Evolutionary conservation across 2,113 vertebrate genomes (phyloP), one percentile per base, ranked within the genome.

Genomic region (Eira barbara): DNA sequence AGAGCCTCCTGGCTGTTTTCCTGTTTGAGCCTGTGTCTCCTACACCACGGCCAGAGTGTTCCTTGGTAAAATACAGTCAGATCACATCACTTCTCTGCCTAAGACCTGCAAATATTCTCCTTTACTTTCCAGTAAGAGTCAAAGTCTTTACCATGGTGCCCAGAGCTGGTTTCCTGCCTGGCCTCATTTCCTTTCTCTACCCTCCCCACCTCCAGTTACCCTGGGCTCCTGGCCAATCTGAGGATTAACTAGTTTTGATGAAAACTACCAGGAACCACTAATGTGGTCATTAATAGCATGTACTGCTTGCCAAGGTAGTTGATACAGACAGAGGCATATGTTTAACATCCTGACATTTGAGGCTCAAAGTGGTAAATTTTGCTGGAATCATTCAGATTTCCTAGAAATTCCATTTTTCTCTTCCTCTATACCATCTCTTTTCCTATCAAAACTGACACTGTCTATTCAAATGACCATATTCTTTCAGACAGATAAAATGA

Each of bases 381-480:
- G 47, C 39, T 52, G 31, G 25, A 87, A 91, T 63, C 25, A 34
- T 3, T 18, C 21, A 79, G 11, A n/a, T 27, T 71, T 74, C 39
- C 59, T 76, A 92, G 57, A 61, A 79, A 14, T 42, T 79, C 63
- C 34, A 57, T 0, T 93, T 94, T 59, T 21, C 83, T 94, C 95
- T 69, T 69, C 89, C 80, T 94, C 82, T 92, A 92, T 93, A 95
- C 85, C 49, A 92, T 80, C 1, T 65, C 57, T 98, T 93, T 63
- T 74, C 55, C 95, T 83, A 92, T 97, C 92, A 94, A 88, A 74
- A 94, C 67, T 76, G 96, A 98, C 94, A 95, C 92, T 94, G 97
- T 97, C 97, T 96, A 89, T 98, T 97, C 96, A 97, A 96, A 93
- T 94, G 59, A 89, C 89, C 67, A 91, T 29, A 84, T 96, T 67